A percentile compares a stretch with the other conserved stretches of the same genome.
These are phyloP conservation scores for Vanessa atalanta DNA, from an alignment of 1,140 invertebrate genomes.

Conservation along the genomic window DNA sequence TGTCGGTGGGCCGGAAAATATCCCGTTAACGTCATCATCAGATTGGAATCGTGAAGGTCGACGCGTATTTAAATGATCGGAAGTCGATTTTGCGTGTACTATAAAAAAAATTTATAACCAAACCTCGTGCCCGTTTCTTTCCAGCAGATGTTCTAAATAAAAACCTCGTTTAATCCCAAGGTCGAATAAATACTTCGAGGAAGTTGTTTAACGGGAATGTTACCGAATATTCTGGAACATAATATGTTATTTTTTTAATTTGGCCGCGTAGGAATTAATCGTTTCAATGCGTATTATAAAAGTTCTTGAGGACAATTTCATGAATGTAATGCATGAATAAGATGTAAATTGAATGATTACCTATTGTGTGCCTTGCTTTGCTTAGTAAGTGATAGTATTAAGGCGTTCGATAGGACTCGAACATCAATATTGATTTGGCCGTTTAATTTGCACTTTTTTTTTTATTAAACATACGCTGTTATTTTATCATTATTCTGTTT, in stretches of 20 bases:
- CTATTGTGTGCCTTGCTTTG: slow-evolving; percentile 14
- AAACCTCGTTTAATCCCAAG: slow-evolving; percentile 14
- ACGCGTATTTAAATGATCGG: slow-evolving; percentile 12
- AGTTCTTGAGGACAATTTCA: slow-evolving; percentile 1
- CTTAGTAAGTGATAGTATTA: background rate
- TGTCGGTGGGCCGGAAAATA: slow-evolving; percentile 1
- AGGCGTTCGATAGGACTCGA: background rate
- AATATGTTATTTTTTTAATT: background rate
- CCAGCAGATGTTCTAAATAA: slow-evolving; percentile 30
- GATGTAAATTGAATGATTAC: background rate
- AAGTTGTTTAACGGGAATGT: background rate
- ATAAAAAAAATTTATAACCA: slow-evolving; percentile 36
- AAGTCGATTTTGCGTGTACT: slow-evolving; percentile 27
- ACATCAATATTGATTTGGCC: too few relatives aligned
- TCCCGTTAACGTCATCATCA: slow-evolving; percentile 3
- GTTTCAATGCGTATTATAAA: background rate
- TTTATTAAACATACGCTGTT: too few relatives aligned
- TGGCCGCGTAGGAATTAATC: background rate
- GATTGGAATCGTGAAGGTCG: slow-evolving; percentile 16
- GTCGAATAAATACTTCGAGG: slow-evolving; percentile 4
- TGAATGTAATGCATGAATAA: slow-evolving; percentile 2
- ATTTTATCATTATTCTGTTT: too few relatives aligned
- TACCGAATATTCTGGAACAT: background rate
- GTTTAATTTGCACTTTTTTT: too few relatives aligned
- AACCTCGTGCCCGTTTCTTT: slow-evolving; percentile 36